These are phyloP conservation scores for Barbus barbus DNA, from an alignment of 2,113 vertebrate genomes.

Conservation along the genomic window DNA sequence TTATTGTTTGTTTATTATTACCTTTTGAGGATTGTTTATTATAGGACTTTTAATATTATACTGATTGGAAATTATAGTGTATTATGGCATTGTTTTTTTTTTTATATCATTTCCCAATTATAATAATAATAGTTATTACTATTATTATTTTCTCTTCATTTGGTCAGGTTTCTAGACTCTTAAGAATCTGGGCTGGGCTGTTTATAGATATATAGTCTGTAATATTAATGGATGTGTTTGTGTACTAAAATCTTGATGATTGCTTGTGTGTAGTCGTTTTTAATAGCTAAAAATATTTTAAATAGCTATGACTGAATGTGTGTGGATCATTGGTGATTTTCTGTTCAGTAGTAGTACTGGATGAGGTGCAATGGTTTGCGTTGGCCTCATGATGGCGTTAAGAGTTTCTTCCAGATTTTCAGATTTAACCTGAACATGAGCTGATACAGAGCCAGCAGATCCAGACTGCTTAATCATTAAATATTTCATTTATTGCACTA, in stretches of 20 bases:
- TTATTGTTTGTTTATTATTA: too few relatives aligned
- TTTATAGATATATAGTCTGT: not conserved
- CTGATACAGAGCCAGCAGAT: not conserved
- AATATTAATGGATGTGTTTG: too few relatives aligned
- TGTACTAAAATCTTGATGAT: not conserved
- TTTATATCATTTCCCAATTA: too few relatives aligned
- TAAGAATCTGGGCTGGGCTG: not conserved
- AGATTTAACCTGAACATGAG: not conserved
- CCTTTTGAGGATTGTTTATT: too few relatives aligned
- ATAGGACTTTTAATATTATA: too few relatives aligned
- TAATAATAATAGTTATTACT: too few relatives aligned
- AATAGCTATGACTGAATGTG: not conserved
- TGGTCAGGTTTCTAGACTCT: too few relatives aligned
- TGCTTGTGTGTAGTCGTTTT: not conserved
- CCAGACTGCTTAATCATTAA: not conserved
- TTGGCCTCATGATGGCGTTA: conserved; percentile 36
- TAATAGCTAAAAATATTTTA: too few relatives aligned
- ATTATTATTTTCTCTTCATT: too few relatives aligned
- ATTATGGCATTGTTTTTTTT: too few relatives aligned
- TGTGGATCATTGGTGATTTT: not conserved
- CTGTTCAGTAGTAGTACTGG: not conserved
- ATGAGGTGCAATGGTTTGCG: not conserved
- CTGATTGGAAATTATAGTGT: too few relatives aligned
- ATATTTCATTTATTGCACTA: not conserved
- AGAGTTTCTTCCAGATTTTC: conserved; percentile 5